phyloP scores from a whole-genome alignment of 2,797 vertebrate genomes.

The Buphagus erythrorhynchus region DNA sequence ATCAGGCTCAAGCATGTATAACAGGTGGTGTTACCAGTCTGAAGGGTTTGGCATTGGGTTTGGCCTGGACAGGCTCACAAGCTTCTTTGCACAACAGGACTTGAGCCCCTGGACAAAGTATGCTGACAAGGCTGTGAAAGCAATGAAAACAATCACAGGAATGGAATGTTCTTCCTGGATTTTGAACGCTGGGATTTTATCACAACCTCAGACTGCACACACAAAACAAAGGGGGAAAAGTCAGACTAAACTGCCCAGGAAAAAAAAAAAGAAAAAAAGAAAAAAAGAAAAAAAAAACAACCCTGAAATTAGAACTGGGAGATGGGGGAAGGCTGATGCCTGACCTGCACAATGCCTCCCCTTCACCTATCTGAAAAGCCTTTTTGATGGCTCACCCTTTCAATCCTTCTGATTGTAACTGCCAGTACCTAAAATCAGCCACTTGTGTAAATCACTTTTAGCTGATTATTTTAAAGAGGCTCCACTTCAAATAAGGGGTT shows the following conservation, averaged over 20 bases:
- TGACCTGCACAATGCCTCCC: neutral
- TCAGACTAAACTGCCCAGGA: neutral
- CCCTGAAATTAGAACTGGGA: neutral
- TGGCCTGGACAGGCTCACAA: neutral
- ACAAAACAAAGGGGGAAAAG: neutral
- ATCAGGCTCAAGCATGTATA: neutral
- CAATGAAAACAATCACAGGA: neutral
- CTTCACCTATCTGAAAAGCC: neutral
- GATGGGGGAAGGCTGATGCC: neutral
- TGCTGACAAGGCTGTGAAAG: neutral
- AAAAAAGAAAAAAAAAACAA: neutral
- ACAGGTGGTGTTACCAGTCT: neutral
- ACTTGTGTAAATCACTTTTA: neutral
- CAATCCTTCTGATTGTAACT: slow-evolving; percentile 8
- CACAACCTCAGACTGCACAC: neutral
- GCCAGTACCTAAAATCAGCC: neutral
- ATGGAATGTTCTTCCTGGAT: neutral
- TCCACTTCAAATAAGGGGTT: slow-evolving; percentile 19
- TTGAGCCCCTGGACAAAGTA: neutral
- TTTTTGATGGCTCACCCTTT: neutral
- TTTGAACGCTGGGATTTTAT: neutral
- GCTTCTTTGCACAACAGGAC: neutral
- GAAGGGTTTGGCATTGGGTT: neutral
- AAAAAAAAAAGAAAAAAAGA: neutral
- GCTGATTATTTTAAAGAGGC: slow-evolving; percentile 6